Evolutionary conservation across 2,113 vertebrate genomes (phyloP).

Genomic region (Bufo bufo): DNA sequence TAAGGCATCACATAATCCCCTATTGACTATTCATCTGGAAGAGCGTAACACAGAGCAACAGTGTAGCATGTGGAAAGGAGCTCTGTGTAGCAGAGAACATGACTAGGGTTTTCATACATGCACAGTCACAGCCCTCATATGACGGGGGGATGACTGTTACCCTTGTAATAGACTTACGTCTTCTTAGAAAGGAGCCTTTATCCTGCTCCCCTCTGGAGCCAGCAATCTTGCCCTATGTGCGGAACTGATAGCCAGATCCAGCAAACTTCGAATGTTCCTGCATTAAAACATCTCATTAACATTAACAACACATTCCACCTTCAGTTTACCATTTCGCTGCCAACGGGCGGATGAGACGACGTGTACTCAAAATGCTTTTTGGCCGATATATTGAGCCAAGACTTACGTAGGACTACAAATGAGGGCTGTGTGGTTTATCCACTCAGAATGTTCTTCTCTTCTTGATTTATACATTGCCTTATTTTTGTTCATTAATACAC

Average conservation of each 20-base stretch:
- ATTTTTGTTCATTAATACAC: not conserved
- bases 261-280: conserved; percentile 44
- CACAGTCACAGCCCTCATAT: conserved; percentile 64
- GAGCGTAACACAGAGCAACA: conserved; percentile 56
- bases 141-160: conserved; percentile 66
- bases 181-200: conserved; percentile 67
- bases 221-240: conserved; percentile 64
- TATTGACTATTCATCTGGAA: conserved; percentile 66
- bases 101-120: conserved; percentile 68
- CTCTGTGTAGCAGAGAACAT: conserved; percentile 64
- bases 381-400: not conserved
- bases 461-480: not conserved
- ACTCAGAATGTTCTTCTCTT: not conserved
- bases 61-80: conserved; percentile 66
- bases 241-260: conserved; percentile 60
- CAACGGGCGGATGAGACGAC: not conserved
- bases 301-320: conserved; percentile 39
- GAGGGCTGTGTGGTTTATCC: not conserved
- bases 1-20: conserved; percentile 38
- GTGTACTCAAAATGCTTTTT: not conserved
- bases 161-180: conserved; percentile 65
- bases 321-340: conserved; percentile 48
- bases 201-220: conserved; percentile 65
- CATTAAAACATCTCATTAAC: conserved; percentile 51
- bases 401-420: conserved; percentile 3